Evolutionary conservation across 2,113 vertebrate species (phyloP), one percentile per base, ranked within the genome.

Genomic region (Lepus europaeus): DNA sequence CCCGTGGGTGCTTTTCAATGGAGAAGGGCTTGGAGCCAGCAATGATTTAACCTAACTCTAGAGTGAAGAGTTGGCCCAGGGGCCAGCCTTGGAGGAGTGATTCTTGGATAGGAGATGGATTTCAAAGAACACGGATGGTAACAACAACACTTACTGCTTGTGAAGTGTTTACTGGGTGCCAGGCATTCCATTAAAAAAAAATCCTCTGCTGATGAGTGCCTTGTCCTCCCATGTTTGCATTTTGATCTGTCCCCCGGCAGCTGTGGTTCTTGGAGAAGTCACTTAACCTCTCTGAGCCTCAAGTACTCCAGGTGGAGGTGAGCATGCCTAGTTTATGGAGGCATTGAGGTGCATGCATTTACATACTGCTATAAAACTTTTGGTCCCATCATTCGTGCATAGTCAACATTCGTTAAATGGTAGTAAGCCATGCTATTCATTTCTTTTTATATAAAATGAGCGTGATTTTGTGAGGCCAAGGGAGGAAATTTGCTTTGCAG

Each of bases 381-480:
- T 63, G 20, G 82, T 81, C 12, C 53, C 19, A 27, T 36, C 63
- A 77, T 61, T 56, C 93, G 20, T 10, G 10, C 68, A 74, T 16
- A 31, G 19, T 53, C 27, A 74, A 8, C 29, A 20, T 25, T 61
- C 29, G 23, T 23, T 39, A 77, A 27, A 12, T 20, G 39, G 22
- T n/a, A 12, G 13, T 25, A 14, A 95, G 87, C 70, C 31, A 31
- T 49, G 17, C 2, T 33, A 74, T 74, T 23, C 19, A 5, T 83
- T 59, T 81, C 82, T 53, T 86, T 87, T 33, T 56, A 68, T 83
- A 5, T 73, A 61, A 78, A 86, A 49, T 36, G 33, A 87, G 8
- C 49, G n/a, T 74, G 27, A 63, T 53, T 93, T 88, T 92, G 36
- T 93, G 70, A 92, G 49, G 49, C 23, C 39, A 27, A 64, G 36